These are phyloP conservation scores for Enteromius trimaculatus DNA, from an alignment of 2,797 vertebrate species.

Conservation along the genomic window DNA sequence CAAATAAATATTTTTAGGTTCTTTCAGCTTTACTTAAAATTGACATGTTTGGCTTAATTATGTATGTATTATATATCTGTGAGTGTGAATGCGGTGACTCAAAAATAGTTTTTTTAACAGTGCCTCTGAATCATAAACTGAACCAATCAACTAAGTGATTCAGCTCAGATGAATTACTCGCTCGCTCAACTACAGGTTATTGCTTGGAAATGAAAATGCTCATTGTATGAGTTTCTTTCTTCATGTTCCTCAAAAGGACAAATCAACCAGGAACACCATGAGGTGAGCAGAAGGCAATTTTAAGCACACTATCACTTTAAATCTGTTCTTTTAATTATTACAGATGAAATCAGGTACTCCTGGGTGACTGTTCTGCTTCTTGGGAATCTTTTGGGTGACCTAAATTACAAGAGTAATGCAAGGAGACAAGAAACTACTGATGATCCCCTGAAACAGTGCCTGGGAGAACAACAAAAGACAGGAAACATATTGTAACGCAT, in stretches of 20 bases:
- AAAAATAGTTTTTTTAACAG: background rate
- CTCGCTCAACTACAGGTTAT: background rate
- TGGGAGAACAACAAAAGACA: constrained; percentile 44
- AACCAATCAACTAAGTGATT: background rate
- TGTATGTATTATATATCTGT: background rate
- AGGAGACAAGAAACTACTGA: constrained; percentile 37
- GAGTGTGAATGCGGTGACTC: background rate
- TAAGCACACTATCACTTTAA: constrained; percentile 6
- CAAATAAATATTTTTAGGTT: background rate
- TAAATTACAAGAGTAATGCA: constrained; percentile 36
- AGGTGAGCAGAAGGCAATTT: background rate
- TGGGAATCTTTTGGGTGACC: constrained; percentile 43
- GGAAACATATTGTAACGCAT: constrained; percentile 18
- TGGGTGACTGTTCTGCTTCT: background rate
- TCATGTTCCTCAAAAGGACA: background rate
- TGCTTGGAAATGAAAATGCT: background rate
- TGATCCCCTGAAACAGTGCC: constrained; percentile 37
- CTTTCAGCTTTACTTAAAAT: background rate
- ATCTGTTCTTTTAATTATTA: constrained; percentile 23
- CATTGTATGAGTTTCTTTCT: background rate
- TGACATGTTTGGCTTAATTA: background rate
- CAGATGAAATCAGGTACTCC: constrained; percentile 13
- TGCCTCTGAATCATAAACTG: background rate
- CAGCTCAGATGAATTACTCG: background rate
- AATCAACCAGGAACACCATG: background rate